Percentiles rank a stretch among this genome's conserved stretches.
These are phyloP conservation scores for Phenganax stokvisi DNA, from an alignment of 92 coral and sea anemone genomes.

Conservation along the genomic window DNA sequence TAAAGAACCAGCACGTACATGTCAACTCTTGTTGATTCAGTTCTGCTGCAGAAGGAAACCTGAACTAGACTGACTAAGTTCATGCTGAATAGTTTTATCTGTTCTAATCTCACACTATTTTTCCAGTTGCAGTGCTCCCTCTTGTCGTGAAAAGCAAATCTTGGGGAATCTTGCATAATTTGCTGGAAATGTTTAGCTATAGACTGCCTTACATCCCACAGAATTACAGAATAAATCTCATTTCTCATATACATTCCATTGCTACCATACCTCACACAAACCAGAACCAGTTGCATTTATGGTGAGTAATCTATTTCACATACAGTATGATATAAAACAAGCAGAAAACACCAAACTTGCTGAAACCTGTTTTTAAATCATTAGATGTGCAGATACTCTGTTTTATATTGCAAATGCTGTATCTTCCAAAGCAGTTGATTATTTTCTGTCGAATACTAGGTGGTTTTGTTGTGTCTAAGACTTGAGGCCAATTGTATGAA, in stretches of 20 bases:
- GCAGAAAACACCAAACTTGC: too few relatives aligned
- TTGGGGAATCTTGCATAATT: slow-evolving; percentile 93
- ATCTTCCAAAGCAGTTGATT: too few relatives aligned
- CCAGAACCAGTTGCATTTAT: slow-evolving; percentile 89
- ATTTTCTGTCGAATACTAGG: too few relatives aligned
- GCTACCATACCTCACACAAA: slow-evolving; percentile 93
- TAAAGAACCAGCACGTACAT: not conserved
- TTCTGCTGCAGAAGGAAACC: too few relatives aligned
- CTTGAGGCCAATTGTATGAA: too few relatives aligned
- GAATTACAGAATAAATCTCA: slow-evolving; percentile 78
- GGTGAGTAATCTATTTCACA: slow-evolving; percentile 50
- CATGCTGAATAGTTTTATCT: not conserved
- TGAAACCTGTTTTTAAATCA: too few relatives aligned
- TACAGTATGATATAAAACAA: too few relatives aligned
- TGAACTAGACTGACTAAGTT: too few relatives aligned
- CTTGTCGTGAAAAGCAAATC: slow-evolving; percentile 84
- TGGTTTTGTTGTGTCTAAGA: too few relatives aligned
- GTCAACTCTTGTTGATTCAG: too few relatives aligned
- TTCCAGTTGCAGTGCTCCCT: slow-evolving; percentile 72
- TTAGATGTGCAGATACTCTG: too few relatives aligned
- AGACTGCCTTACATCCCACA: slow-evolving; percentile 88
- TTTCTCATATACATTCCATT: slow-evolving; percentile 91
- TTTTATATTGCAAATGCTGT: too few relatives aligned
- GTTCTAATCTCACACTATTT: not conserved
- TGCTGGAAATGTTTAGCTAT: slow-evolving; percentile 93